Conservation (phyloP, 2,113 vertebrate genomes). For the Apistogramma diplotaenia region DNA sequence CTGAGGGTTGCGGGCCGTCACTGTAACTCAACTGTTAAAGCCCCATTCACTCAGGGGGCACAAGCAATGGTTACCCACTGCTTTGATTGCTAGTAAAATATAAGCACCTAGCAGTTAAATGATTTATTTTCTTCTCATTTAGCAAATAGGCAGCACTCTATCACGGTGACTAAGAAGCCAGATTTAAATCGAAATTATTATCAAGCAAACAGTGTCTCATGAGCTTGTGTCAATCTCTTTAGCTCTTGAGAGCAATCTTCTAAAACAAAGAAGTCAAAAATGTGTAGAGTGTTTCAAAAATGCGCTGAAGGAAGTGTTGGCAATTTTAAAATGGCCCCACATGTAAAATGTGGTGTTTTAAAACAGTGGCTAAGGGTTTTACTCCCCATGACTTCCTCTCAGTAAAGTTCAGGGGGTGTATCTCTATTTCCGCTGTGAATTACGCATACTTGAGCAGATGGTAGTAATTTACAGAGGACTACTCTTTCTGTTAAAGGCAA, state of each 20-base stretch:
- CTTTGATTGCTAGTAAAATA: neutral
- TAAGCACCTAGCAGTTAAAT: neutral
- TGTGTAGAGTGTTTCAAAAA: neutral
- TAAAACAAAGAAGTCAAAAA: neutral
- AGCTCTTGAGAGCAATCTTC: neutral
- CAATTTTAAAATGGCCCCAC: constrained; percentile 2
- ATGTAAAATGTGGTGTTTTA: constrained; percentile 32
- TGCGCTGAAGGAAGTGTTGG: neutral
- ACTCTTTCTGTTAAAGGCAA: constrained; percentile 12
- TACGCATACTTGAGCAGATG: constrained; percentile 47
- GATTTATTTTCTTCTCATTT: neutral
- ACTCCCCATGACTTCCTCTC: constrained; percentile 27
- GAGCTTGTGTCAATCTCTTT: neutral
- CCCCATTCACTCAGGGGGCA: neutral
- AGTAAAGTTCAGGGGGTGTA: constrained; percentile 48
- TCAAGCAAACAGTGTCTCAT: too few species aligned
- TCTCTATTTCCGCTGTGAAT: constrained; percentile 49
- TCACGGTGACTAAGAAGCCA: neutral
- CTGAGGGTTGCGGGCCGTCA: neutral
- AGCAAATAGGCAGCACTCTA: neutral
- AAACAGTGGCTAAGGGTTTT: constrained; percentile 21
- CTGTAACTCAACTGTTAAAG: neutral
- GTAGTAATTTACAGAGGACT: constrained; percentile 42
- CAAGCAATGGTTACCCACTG: neutral
- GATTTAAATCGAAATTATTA: too few species aligned